Conservation (phyloP, 2,797 vertebrate genomes). For the Xenops minutus region DNA sequence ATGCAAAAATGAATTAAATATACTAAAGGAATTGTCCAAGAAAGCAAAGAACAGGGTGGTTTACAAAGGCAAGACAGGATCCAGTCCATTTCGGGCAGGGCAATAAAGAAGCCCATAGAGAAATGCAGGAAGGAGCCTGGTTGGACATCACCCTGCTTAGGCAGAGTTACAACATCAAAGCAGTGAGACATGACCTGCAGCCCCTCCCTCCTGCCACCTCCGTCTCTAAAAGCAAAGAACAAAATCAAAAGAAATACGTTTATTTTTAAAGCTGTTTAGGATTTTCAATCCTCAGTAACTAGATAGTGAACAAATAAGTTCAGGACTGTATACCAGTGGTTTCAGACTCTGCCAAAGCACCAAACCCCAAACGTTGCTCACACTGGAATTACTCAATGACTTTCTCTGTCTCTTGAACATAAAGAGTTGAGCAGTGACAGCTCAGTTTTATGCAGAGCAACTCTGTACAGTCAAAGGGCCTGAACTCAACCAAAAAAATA, state of each 20-base stretch:
- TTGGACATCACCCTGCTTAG: neutral
- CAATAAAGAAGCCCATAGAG: neutral
- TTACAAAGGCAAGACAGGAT: neutral
- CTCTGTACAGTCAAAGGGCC: neutral
- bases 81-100: neutral
- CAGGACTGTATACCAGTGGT: neutral
- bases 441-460: neutral
- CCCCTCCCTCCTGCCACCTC: neutral
- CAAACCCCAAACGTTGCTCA: neutral
- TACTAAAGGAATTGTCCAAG: neutral
- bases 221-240: neutral
- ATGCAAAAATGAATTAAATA: neutral
- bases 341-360: neutral
- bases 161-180: neutral
- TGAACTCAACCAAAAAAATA: neutral
- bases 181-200: neutral
- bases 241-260: neutral
- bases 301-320: neutral
- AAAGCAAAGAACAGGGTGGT: neutral
- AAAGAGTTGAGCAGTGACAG: neutral
- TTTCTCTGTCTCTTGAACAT: neutral
- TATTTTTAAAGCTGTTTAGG: neutral
- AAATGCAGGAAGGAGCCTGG: neutral
- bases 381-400: neutral
- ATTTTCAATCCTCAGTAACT: neutral